Conservation (phyloP, 1,140 invertebrate species). For the Episyrphus balteatus region DNA sequence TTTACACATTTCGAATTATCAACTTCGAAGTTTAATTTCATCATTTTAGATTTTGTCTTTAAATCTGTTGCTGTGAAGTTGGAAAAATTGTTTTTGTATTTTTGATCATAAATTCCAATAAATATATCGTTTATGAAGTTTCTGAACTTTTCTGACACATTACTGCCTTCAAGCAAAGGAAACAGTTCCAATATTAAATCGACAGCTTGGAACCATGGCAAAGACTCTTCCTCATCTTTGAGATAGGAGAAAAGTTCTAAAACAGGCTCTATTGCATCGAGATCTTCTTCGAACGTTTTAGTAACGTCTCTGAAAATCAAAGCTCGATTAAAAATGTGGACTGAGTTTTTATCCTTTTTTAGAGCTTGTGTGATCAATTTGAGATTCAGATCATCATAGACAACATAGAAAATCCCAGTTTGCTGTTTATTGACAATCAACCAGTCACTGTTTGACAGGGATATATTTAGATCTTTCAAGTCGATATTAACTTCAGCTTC, state of each 20-base stretch:
- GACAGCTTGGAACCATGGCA: slow-evolving; percentile 45
- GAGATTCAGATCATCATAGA: slow-evolving; percentile 46
- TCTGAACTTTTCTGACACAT: no score
- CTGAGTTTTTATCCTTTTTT: slow-evolving; percentile 31
- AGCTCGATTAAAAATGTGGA: slow-evolving; percentile 49
- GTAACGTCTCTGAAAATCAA: slow-evolving; percentile 47
- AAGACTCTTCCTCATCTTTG: slow-evolving; percentile 39
- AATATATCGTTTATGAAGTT: no score
- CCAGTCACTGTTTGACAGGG: slow-evolving; percentile 40
- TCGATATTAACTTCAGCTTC: slow-evolving; percentile 13
- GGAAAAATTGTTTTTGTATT: no score
- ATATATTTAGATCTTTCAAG: slow-evolving; percentile 15
- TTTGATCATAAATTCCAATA: no score
- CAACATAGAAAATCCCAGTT: slow-evolving; percentile 53
- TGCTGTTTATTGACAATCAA: slow-evolving; percentile 49
- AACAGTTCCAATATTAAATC: background rate
- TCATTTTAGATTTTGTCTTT: no score
- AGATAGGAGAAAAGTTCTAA: slow-evolving; percentile 41
- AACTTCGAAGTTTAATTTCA: no score
- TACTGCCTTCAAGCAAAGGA: no score
- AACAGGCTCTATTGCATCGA: slow-evolving; percentile 18
- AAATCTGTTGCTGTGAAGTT: no score
- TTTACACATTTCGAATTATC: no score
- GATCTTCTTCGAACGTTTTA: slow-evolving; percentile 24
- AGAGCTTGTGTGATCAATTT: slow-evolving; percentile 41